Evolutionary conservation across 2,113 vertebrate genomes (phyloP).

Genomic region (Brachionichthys hirsutus): DNA sequence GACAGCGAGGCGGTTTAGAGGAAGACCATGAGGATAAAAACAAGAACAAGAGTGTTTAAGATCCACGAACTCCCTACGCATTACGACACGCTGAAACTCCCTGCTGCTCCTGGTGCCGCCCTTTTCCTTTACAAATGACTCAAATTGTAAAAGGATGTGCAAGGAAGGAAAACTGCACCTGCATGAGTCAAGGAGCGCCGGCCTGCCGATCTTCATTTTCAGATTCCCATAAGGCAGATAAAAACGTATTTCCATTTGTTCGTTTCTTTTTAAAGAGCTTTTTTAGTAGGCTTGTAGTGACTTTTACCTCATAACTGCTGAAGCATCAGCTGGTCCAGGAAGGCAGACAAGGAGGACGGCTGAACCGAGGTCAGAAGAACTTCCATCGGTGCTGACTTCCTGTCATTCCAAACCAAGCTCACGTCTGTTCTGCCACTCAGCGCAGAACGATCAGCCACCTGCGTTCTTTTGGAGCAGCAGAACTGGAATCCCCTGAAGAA

Average conservation of each 20-base stretch:
- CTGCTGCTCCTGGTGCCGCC: neutral
- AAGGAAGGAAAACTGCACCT: neutral
- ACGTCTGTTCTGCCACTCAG: too few species aligned
- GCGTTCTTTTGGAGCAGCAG: constrained; percentile 2
- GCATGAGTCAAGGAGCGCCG: constrained; percentile 2
- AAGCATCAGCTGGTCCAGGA: neutral
- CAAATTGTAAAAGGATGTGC: constrained; percentile 5
- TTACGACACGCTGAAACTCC: too few species aligned
- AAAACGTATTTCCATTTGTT: constrained; percentile 12
- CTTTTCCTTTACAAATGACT: neutral
- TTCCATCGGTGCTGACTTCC: neutral
- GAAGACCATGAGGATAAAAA: neutral
- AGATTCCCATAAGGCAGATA: constrained; percentile 1
- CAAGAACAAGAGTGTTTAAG: too few species aligned
- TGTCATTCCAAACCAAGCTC: neutral
- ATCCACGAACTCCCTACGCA: too few species aligned
- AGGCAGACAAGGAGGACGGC: constrained; percentile 9
- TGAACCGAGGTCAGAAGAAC: constrained; percentile 1
- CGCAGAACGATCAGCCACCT: neutral
- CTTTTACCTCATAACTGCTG: neutral
- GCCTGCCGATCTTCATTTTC: constrained; percentile 1
- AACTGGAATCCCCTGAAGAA: constrained; percentile 29
- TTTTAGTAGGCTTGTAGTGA: neutral
- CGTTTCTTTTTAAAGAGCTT: constrained; percentile 1
- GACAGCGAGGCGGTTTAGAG: neutral